A percentile compares a stretch with the other conserved stretches of the same genome.
These are phyloP conservation scores for Meghimatium bilineatum DNA, from an alignment of 2,888 invertebrate genomes.

Conservation along the genomic window DNA sequence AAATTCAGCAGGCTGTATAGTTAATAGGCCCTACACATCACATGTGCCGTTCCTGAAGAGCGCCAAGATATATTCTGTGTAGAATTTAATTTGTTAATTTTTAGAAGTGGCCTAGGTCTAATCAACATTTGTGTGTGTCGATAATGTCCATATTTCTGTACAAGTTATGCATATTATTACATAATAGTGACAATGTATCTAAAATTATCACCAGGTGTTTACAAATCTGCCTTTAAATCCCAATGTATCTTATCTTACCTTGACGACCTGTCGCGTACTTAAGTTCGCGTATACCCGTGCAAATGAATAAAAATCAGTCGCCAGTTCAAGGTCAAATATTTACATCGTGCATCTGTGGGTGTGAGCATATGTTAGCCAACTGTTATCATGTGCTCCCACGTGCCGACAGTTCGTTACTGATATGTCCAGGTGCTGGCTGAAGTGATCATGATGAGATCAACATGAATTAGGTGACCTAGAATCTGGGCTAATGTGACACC, in stretches of 20 bases:
- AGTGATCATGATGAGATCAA: neutral
- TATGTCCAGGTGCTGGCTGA: slow-evolving; percentile 22
- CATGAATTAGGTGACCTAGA: neutral
- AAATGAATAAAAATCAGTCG: neutral
- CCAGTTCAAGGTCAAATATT: neutral
- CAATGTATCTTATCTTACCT: neutral
- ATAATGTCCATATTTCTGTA: no score
- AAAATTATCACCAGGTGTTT: no score
- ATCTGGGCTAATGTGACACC: neutral
- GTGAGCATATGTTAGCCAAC: slow-evolving; percentile 21
- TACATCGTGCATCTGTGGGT: neutral
- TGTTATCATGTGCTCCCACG: neutral
- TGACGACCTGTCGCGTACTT: neutral
- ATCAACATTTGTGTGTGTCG: no score
- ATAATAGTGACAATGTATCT: no score
- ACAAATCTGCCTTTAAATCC: no score
- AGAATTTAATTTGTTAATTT: no score
- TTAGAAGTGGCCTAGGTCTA: no score
- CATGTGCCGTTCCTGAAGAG: no score
- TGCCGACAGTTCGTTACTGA: neutral
- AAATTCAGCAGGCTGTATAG: no score
- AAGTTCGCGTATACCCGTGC: neutral
- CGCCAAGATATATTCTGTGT: no score
- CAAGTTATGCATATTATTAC: no score
- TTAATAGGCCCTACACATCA: no score